These are phyloP conservation scores for Hydropsyche tenuis DNA, from an alignment of 1,140 invertebrate genomes.

Conservation along the genomic window DNA sequence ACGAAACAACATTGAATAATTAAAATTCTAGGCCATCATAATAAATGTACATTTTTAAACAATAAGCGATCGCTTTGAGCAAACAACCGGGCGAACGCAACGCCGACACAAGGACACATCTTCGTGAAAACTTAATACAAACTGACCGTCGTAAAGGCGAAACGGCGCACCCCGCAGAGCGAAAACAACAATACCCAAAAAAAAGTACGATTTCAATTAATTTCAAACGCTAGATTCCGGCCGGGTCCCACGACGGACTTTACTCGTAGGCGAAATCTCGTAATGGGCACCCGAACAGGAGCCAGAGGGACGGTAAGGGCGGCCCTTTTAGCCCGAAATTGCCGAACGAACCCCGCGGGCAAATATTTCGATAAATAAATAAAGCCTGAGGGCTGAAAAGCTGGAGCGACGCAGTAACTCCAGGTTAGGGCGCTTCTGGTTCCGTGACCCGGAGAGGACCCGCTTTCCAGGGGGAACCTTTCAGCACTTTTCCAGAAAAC, in stretches of 20 bases:
- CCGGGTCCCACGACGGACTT: neutral
- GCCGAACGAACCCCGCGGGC: conserved; percentile 2
- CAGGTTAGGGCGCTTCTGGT: neutral
- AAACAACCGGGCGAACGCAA: too few species aligned
- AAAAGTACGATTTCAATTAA: conserved; percentile 3
- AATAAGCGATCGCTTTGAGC: too few species aligned
- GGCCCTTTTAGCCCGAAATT: conserved; percentile 23
- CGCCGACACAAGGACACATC: too few species aligned
- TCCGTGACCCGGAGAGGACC: conserved; percentile 13
- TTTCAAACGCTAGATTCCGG: neutral
- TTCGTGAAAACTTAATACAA: too few species aligned
- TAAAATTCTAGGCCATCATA: neutral
- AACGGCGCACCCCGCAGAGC: too few species aligned
- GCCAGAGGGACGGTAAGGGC: neutral
- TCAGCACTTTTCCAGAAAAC: conserved; percentile 13
- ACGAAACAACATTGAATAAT: neutral
- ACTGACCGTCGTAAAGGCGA: too few species aligned
- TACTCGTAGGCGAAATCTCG: neutral
- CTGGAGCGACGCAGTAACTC: conserved; percentile 5
- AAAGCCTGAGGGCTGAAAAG: conserved; percentile 9
- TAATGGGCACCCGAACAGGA: neutral
- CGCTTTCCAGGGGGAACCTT: conserved; percentile 21
- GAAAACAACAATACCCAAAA: too few species aligned
- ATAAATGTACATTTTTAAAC: neutral
- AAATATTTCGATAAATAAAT: conserved; percentile 38